phyloP scores from a whole-genome alignment of 1,140 invertebrate genomes.

The Drosophila erecta region DNA sequence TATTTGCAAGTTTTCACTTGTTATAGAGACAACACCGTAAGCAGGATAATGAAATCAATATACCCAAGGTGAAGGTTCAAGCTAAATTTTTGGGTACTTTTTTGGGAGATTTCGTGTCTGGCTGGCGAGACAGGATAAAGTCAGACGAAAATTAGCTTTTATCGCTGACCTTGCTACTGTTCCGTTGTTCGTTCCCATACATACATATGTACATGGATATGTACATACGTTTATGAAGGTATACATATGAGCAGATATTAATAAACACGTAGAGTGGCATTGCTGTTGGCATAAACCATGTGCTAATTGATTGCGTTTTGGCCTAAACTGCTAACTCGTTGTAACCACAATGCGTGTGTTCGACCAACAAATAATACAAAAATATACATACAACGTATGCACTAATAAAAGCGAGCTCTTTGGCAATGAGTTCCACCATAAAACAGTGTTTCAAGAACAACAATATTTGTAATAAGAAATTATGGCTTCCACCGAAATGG shows the following conservation, averaged over 20 bases:
- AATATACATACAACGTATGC: not conserved
- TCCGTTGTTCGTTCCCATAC: conserved; percentile 3
- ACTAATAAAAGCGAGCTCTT: not conserved
- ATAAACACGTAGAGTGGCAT: conserved; percentile 13
- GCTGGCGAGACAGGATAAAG: conserved; percentile 44
- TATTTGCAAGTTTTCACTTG: not conserved
- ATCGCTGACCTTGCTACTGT: conserved; percentile 37
- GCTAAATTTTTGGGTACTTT: conserved; percentile 3
- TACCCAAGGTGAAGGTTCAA: not conserved
- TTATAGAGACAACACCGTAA: not conserved
- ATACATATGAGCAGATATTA: conserved; percentile 3
- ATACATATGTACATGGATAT: conserved; percentile 1
- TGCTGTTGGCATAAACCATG: conserved; percentile 30
- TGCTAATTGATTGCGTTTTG: conserved; percentile 44
- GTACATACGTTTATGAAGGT: conserved; percentile 1
- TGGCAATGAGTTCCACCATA: conserved; percentile 6
- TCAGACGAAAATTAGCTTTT: conserved; percentile 41
- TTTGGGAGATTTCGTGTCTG: conserved; percentile 9
- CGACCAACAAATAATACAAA: conserved; percentile 6
- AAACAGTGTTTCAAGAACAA: not conserved
- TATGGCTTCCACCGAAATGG: too few species aligned
- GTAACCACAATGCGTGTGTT: conserved; percentile 29
- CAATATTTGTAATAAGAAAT: not conserved
- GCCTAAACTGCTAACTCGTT: conserved; percentile 26
- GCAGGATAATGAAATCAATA: conserved; percentile 58